Evolutionary conservation across 1,140 invertebrate species (phyloP).

Genomic region (Drosophila nasuta): DNA sequence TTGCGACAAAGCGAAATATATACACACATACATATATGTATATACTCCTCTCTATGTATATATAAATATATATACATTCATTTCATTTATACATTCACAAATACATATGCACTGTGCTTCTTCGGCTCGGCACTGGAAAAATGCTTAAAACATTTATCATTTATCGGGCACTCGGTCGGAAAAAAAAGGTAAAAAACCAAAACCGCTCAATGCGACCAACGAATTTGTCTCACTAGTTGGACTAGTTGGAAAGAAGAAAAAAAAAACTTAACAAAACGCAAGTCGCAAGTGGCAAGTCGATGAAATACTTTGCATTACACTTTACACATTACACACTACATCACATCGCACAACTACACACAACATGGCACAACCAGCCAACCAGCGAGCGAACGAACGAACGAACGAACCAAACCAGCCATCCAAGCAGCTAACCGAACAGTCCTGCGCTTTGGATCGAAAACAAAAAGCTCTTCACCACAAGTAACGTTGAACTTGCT

Average conservation of each 20-base stretch:
- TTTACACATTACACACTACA: constrained; percentile 33
- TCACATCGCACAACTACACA: constrained; percentile 46
- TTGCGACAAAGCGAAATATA: not conserved
- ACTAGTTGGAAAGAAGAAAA: constrained; percentile 31
- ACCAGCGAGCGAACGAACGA: too few relatives aligned
- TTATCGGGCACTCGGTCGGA: not conserved
- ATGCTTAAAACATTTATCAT: constrained; percentile 1
- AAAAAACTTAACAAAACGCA: constrained; percentile 59
- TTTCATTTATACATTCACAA: not conserved
- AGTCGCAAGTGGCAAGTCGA: constrained; percentile 41
- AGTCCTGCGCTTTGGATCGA: constrained; percentile 42
- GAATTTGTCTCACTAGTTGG: constrained; percentile 77
- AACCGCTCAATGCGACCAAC: constrained; percentile 60
- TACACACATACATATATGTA: not conserved
- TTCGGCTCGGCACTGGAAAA: not conserved
- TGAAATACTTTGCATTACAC: constrained; percentile 74
- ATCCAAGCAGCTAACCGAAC: constrained; percentile 38
- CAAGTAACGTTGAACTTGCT: constrained; percentile 19
- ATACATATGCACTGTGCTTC: too few relatives aligned
- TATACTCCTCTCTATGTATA: too few relatives aligned
- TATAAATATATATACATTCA: not conserved
- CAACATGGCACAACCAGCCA: not conserved
- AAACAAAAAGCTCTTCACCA: constrained; percentile 26
- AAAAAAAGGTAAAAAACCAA: constrained; percentile 59
- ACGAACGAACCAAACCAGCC: too few relatives aligned